These are phyloP conservation scores for Papilio polyxenes DNA, from an alignment of 1,140 invertebrate genomes.

Conservation along the genomic window DNA sequence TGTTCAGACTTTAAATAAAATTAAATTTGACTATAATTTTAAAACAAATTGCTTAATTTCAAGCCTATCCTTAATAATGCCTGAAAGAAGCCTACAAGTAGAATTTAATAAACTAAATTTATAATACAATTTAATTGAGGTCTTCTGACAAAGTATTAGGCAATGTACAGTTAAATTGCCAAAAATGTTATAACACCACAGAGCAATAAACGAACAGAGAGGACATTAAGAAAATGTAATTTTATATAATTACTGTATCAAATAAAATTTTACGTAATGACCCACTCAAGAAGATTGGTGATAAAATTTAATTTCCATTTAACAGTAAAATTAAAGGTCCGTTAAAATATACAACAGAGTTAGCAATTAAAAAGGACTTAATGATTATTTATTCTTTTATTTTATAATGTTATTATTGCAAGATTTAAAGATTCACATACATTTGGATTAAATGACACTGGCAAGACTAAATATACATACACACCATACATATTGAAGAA, in stretches of 20 bases:
- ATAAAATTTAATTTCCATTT: neutral
- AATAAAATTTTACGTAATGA: constrained; percentile 25
- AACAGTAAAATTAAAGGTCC: constrained; percentile 3
- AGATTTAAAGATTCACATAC: no score
- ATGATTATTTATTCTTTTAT: neutral
- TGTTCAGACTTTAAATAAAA: neutral
- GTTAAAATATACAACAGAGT: neutral
- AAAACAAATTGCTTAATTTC: constrained; percentile 12
- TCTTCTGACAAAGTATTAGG: constrained; percentile 25
- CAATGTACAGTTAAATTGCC: constrained; percentile 29
- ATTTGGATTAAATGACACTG: no score
- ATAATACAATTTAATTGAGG: constrained; percentile 16
- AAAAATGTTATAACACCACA: constrained; percentile 23
- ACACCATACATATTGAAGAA: no score
- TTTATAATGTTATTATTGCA: no score
- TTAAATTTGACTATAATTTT: neutral
- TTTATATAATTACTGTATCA: neutral
- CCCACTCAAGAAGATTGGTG: constrained; percentile 2
- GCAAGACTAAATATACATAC: no score
- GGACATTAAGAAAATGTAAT: constrained; percentile 4
- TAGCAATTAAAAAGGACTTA: neutral
- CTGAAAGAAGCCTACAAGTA: neutral
- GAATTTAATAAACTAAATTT: constrained; percentile 27
- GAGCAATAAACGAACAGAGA: constrained; percentile 24
- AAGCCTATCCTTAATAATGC: neutral